Conservation (phyloP, 35 echinoderm and acorn worm genomes). For the Patiria miniata region DNA sequence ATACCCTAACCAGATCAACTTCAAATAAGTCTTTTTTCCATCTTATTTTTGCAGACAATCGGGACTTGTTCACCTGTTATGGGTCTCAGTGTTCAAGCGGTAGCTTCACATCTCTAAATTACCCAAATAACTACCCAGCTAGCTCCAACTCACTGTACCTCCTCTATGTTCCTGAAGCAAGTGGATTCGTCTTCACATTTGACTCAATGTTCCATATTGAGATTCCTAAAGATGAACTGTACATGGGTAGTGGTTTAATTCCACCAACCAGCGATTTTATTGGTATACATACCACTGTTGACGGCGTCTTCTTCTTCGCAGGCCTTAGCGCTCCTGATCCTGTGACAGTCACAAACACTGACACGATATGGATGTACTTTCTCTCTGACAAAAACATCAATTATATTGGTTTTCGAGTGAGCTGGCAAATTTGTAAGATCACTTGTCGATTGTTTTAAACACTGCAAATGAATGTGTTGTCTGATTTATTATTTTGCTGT, state of each 20-base stretch:
- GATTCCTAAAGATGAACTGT: constrained; percentile 68
- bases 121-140: constrained; percentile 41
- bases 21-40: not conserved
- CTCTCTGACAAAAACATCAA: constrained; percentile 57
- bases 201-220: constrained; percentile 62
- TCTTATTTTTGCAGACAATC: constrained; percentile 37
- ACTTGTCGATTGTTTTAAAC: not conserved
- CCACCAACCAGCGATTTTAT: not conserved
- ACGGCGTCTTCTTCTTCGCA: constrained; percentile 12
- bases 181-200: constrained; percentile 73
- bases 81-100: constrained; percentile 23
- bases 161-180: constrained; percentile 65
- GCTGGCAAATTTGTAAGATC: constrained; percentile 46
- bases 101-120: constrained; percentile 39
- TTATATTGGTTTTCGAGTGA: constrained; percentile 27
- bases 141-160: constrained; percentile 62
- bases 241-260: constrained; percentile 32
- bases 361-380: constrained; percentile 63
- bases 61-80: constrained; percentile 48
- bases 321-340: not conserved
- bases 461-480: too few relatives aligned
- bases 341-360: not conserved
- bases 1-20: not conserved
- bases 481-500: too few relatives aligned
- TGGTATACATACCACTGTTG: not conserved